A percentile compares a stretch with the other conserved stretches of the same genome.
Conservation (phyloP, 2,797 vertebrate genomes). For the Naso thynnoides region DNA sequence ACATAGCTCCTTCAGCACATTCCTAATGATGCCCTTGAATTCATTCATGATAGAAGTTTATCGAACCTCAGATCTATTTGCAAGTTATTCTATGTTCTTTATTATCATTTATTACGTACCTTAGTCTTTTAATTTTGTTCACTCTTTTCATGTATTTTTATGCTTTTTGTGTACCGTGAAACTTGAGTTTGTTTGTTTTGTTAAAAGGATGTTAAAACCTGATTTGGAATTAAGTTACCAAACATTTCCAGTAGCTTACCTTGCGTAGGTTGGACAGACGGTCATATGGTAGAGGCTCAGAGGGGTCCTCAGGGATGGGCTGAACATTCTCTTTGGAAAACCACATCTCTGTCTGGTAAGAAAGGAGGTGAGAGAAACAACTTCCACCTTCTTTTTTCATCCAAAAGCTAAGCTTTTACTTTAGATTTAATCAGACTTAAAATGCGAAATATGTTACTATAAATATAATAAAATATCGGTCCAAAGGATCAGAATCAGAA, state of each 20-base stretch:
- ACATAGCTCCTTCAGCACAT: too few relatives aligned
- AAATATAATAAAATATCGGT: background rate
- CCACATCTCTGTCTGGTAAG: slow-evolving; percentile 88
- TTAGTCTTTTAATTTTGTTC: background rate
- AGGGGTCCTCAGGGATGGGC: slow-evolving; percentile 76
- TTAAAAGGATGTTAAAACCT: background rate
- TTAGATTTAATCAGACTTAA: background rate
- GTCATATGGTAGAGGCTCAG: slow-evolving; percentile 81
- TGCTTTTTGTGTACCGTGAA: background rate
- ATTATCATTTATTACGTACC: too few relatives aligned
- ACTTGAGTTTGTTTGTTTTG: background rate
- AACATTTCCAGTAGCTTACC: slow-evolving; percentile 76
- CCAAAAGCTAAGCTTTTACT: background rate
- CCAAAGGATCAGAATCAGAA: background rate
- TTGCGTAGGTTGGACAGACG: slow-evolving; percentile 84
- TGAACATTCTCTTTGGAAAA: slow-evolving; percentile 82
- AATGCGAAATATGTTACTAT: background rate
- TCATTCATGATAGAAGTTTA: too few relatives aligned
- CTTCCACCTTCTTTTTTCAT: background rate
- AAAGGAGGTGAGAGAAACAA: background rate
- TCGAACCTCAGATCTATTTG: too few relatives aligned
- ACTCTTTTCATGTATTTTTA: background rate
- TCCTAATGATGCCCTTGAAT: too few relatives aligned
- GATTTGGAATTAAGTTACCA: slow-evolving; percentile 2
- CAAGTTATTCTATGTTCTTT: too few relatives aligned